Conservation (phyloP, 2,888 invertebrate genomes). For the Podabrus alpinus region DNA sequence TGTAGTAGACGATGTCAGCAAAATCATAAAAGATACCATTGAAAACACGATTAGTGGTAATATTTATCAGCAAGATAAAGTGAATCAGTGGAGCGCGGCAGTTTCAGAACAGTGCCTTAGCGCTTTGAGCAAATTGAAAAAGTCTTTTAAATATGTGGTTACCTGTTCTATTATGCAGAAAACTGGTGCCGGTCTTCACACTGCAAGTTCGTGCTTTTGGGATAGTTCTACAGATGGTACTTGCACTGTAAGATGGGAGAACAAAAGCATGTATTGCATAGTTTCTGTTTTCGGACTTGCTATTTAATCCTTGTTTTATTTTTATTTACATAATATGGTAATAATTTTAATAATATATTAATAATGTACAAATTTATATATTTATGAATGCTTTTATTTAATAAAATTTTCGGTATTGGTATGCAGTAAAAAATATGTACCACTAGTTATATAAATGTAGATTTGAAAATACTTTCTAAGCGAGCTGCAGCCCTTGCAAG, state of each 20-base stretch:
- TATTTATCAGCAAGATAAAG: constrained; percentile 68
- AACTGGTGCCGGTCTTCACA: constrained; percentile 81
- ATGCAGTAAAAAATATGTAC: background rate
- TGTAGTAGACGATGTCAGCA: constrained; percentile 75
- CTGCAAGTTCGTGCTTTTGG: constrained; percentile 84
- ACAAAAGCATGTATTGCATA: constrained; percentile 84
- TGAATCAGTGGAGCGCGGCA: constrained; percentile 73
- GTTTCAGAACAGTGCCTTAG: constrained; percentile 77
- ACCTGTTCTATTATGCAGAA: constrained; percentile 85
- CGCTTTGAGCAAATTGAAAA: constrained; percentile 74
- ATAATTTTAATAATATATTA: background rate
- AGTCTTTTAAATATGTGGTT: constrained; percentile 83
- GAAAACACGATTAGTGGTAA: constrained; percentile 75
- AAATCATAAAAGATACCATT: constrained; percentile 75
- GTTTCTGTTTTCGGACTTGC: constrained; percentile 80
- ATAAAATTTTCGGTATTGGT: background rate
- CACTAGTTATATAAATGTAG: too few species aligned
- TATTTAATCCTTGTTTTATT: constrained; percentile 41
- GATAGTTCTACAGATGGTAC: constrained; percentile 80
- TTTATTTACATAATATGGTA: constrained; percentile 2
- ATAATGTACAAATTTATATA: background rate
- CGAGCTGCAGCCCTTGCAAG: too few species aligned
- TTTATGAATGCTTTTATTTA: background rate
- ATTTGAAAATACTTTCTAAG: too few species aligned
- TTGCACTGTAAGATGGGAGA: constrained; percentile 85